Evolutionary conservation across 2,113 vertebrate genomes (phyloP).

Genomic region (Sturnira hondurensis): DNA sequence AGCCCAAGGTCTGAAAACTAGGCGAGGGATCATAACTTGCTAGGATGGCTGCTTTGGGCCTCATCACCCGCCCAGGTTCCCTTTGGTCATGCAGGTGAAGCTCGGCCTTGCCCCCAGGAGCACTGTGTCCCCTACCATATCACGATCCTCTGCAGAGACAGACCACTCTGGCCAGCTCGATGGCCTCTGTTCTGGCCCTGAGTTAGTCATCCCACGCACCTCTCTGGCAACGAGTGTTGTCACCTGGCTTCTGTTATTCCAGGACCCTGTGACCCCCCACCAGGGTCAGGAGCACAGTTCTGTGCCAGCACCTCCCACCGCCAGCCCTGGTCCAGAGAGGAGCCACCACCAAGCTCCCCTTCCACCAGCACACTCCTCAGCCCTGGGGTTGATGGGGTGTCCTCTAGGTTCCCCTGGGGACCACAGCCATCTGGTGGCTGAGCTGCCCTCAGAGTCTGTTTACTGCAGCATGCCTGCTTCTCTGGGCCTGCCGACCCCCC

Average conservation of each 20-base stretch:
- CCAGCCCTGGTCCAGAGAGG: not conserved
- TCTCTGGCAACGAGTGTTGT: not conserved
- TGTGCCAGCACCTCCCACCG: not conserved
- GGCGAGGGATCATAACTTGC: not conserved
- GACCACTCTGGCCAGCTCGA: not conserved
- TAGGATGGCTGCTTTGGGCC: not conserved
- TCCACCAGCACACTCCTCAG: not conserved
- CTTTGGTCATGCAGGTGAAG: not conserved
- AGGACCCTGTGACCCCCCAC: not conserved
- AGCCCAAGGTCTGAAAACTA: not conserved
- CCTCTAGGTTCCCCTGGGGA: not conserved
- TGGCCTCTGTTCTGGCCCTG: not conserved
- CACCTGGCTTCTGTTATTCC: not conserved
- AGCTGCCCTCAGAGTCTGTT: not conserved
- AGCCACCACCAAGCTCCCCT: not conserved
- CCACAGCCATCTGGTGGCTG: not conserved
- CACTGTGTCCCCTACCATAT: not conserved
- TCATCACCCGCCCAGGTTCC: not conserved
- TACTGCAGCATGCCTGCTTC: not conserved
- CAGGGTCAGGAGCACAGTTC: not conserved
- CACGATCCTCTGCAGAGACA: not conserved
- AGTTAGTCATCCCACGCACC: not conserved
- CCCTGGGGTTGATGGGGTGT: not conserved
- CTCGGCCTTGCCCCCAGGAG: not conserved
- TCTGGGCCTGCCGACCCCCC: not conserved